Conservation (phyloP, 2,888 invertebrate species). For the Geophilus truncorum region DNA sequence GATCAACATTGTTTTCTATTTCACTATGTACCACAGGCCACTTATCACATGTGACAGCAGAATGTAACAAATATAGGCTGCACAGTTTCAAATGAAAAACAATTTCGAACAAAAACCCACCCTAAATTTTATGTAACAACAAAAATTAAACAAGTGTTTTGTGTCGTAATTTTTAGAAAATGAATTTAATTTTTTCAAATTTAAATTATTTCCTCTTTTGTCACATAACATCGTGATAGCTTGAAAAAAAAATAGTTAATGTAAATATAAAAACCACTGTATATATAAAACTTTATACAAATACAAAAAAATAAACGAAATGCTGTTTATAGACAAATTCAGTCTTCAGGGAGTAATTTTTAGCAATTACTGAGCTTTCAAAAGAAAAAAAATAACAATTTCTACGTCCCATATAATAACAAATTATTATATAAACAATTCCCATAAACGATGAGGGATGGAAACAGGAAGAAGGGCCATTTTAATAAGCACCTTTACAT, state of each 20-base stretch:
- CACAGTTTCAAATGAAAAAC: background rate
- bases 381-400: background rate
- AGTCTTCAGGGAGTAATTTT: background rate
- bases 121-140: background rate
- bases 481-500: background rate
- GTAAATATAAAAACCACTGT: background rate
- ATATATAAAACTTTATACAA: background rate
- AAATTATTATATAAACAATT: background rate
- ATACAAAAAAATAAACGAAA: background rate
- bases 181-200: background rate
- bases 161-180: too few relatives aligned
- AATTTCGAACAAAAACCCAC: background rate
- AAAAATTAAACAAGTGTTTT: too few relatives aligned
- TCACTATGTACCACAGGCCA: constrained; percentile 4
- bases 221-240: background rate
- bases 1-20: constrained; percentile 5
- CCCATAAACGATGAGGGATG: background rate
- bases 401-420: background rate
- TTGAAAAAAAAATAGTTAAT: background rate
- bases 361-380: background rate
- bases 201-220: background rate
- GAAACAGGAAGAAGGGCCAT: background rate
- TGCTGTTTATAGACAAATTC: background rate
- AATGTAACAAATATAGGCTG: constrained; percentile 5
- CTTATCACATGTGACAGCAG: constrained; percentile 10